Evolutionary conservation across 2,888 invertebrate species (phyloP), one percentile per base, ranked within the genome.

Genomic region (Machimus atricapillus): DNA sequence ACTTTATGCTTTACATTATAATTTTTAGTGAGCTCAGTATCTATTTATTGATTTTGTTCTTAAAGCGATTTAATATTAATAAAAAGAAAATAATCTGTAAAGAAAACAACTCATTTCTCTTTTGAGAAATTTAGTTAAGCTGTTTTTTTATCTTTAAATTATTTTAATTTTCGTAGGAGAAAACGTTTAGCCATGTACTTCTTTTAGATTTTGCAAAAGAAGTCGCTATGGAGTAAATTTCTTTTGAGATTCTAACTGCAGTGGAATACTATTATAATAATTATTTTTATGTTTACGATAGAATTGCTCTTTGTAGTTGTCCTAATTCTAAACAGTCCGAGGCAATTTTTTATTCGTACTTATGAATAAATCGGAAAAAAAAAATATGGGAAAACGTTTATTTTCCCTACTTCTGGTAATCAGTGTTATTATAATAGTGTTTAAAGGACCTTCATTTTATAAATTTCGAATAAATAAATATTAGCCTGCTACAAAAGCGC

Each of bases 1-100:
- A 66, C 66, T 66, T 23, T 66, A 66, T 66, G 66, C 27, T 66
- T 66, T 66, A 66, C 23, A 23, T 66, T 66, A 66, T 27, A 66
- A 66, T 66, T 27, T 82, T 82, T 82, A 82, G 27, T 27, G 52
- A 79, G 79, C 52, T 46, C 79, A 66, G 66, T 37, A 82, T 82
- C 58, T 82, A 82, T 82, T 82, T 82, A 82, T 82, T 58, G 37
- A 82, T 82, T 82, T 82, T 82, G 82, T 82, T 82, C 82, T 82
- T 66, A 82, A 82, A 82, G 14, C 56, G 37, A 66, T 56, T 58
- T 58, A 82, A 82, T 82, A 82, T 82, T 82, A 82, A 82, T 58
- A 66, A 82, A 52, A 76, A 82, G n/a, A 82, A 82, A 82, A 82
- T 82, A 82, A 56, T 82, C 40, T 82, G 58, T 58, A 82, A 81